phyloP scores from a whole-genome alignment of 35 echinoderm and acorn worm species.

The Acanthaster planci region DNA sequence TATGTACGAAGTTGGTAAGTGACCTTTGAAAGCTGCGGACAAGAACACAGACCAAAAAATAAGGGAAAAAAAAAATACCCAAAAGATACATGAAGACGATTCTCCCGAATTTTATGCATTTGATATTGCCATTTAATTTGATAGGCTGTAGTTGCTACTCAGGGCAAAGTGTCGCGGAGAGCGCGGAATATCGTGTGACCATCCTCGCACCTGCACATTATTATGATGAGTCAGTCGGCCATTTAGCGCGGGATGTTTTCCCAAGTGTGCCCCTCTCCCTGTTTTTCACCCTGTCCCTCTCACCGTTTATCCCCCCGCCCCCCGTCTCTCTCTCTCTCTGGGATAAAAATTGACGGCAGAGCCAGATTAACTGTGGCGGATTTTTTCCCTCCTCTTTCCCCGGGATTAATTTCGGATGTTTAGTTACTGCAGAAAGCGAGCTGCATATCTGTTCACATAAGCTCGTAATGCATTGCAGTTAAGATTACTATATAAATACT shows the following conservation, averaged over 20 bases:
- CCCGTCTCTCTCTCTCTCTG: not conserved
- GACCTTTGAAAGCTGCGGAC: no score
- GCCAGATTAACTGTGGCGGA: not conserved
- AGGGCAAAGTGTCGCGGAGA: slow-evolving; percentile 11
- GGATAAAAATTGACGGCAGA: slow-evolving; percentile 11
- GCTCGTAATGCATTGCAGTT: no score
- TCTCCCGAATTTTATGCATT: slow-evolving; percentile 17
- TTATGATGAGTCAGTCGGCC: slow-evolving; percentile 24
- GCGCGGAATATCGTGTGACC: slow-evolving; percentile 10
- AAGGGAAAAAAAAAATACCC: not conserved
- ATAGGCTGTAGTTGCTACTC: slow-evolving; percentile 23
- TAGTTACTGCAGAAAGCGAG: slow-evolving; percentile 6
- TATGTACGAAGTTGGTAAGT: no score
- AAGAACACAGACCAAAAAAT: not conserved
- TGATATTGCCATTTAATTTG: slow-evolving; percentile 24
- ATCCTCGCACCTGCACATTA: slow-evolving; percentile 17
- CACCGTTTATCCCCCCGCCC: not conserved
- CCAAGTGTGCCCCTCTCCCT: slow-evolving; percentile 17
- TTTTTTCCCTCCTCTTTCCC: not conserved
- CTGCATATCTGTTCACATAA: not conserved
- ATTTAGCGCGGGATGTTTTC: slow-evolving; percentile 25
- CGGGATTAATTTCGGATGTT: slow-evolving; percentile 18
- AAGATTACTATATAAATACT: no score
- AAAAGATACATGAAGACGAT: not conserved
- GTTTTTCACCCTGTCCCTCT: not conserved